Evolutionary conservation across 2,113 vertebrate species (phyloP).

Genomic region (Pseudorectes ferrugineus): DNA sequence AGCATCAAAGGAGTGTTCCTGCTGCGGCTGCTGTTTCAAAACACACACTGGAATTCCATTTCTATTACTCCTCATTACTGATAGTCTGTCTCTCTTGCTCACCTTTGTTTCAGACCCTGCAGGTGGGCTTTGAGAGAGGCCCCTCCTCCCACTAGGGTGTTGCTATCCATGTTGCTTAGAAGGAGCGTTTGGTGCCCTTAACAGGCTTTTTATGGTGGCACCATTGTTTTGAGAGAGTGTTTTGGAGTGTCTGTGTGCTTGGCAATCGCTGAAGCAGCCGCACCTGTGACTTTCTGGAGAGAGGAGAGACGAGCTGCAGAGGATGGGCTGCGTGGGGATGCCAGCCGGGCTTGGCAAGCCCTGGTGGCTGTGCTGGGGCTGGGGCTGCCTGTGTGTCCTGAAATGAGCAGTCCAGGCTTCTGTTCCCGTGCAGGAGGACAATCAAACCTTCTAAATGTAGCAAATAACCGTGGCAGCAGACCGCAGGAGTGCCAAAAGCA

Average conservation of each 20-base stretch:
- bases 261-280: not conserved
- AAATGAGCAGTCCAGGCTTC: not conserved
- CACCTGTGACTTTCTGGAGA: not conserved
- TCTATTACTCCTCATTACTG: not conserved
- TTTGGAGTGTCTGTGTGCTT: not conserved
- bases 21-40: not conserved
- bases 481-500: not conserved
- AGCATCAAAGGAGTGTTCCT: not conserved
- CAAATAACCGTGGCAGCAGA: not conserved
- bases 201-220: not conserved
- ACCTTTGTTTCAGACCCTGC: not conserved
- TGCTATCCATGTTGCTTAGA: not conserved
- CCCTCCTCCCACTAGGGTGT: not conserved
- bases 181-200: not conserved
- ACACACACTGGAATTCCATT: not conserved
- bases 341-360: not conserved
- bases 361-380: rapidly evolving
- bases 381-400: rapidly evolving
- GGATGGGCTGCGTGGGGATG: rapidly evolving
- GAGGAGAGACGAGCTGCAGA: not conserved
- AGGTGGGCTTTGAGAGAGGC: not conserved
- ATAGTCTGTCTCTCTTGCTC: not conserved
- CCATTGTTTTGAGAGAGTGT: not conserved
- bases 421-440: not conserved
- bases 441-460: not conserved